Evolutionary conservation across 37 sponge, comb jelly and placozoan genomes (phyloP).

Genomic region (Aplysina aerophoba): DNA sequence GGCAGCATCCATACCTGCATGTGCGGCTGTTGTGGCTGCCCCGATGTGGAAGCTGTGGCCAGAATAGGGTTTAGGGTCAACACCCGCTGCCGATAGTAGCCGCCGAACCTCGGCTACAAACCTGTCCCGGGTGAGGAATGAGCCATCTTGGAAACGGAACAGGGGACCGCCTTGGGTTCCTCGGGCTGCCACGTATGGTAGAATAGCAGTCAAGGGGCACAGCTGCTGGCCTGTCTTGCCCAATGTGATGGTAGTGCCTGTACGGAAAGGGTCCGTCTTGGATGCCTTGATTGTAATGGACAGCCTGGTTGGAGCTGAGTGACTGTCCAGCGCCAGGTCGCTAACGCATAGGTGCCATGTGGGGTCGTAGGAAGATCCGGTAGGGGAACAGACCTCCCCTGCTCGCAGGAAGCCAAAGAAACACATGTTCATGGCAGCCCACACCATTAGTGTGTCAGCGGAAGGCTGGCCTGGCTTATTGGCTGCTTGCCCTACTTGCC

Average conservation of each 20-base stretch:
- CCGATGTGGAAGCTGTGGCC: slow-evolving; percentile 26
- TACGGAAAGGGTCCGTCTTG: slow-evolving; percentile 47
- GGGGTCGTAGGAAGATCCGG: slow-evolving; percentile 15
- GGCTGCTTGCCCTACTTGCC: too few relatives aligned
- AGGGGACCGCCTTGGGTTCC: neutral
- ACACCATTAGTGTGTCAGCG: too few relatives aligned
- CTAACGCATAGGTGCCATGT: neutral
- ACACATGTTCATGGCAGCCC: slow-evolving; percentile 45
- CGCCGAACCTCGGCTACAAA: neutral
- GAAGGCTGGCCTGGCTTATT: too few relatives aligned
- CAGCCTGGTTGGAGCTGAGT: neutral
- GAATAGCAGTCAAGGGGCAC: slow-evolving; percentile 8
- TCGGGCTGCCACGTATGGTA: neutral
- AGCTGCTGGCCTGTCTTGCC: slow-evolving; percentile 9
- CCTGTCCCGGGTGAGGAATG: too few relatives aligned
- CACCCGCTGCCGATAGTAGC: neutral
- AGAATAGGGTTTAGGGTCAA: slow-evolving; percentile 11
- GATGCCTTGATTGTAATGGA: slow-evolving; percentile 15
- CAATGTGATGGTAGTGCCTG: neutral
- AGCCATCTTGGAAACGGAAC: slow-evolving; percentile 19
- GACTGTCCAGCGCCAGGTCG: slow-evolving; percentile 35
- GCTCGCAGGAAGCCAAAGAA: slow-evolving; percentile 43
- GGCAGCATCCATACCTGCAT: neutral
- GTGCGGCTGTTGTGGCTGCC: slow-evolving; percentile 30
- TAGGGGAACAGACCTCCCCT: slow-evolving; percentile 35